Evolutionary conservation across 2,888 invertebrate species (phyloP).

Genomic region (Autographa pulchrina): DNA sequence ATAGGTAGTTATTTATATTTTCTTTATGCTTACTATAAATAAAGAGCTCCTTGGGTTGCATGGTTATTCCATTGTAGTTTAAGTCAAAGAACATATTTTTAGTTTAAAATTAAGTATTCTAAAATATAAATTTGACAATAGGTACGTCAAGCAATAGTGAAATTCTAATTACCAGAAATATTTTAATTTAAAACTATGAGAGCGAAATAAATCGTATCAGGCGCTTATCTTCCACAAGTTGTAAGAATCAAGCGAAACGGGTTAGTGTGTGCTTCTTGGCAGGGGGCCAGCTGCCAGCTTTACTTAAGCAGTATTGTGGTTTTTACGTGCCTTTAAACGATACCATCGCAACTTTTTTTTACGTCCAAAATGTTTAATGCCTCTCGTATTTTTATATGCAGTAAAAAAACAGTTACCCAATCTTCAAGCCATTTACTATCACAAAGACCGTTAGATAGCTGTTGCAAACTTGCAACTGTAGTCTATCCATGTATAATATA

Average conservation of each 20-base stretch:
- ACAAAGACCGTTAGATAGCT: not conserved
- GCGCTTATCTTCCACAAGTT: constrained; percentile 51
- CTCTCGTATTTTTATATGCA: not conserved
- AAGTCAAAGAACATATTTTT: no score
- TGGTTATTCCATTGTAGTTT: no score
- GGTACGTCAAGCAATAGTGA: no score
- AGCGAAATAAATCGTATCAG: constrained; percentile 49
- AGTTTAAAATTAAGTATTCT: no score
- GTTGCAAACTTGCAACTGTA: not conserved
- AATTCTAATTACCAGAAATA: not conserved
- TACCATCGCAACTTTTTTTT: constrained; percentile 48
- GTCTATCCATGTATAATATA: constrained; percentile 7
- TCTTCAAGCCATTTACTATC: not conserved
- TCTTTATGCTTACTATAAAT: no score
- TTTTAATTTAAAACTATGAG: constrained; percentile 26
- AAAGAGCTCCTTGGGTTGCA: no score
- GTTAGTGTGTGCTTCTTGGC: constrained; percentile 53
- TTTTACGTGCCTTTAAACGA: constrained; percentile 51
- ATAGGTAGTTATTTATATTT: no score
- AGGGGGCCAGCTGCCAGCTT: constrained; percentile 50
- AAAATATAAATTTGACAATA: no score
- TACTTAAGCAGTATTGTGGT: constrained; percentile 51
- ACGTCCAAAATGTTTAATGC: constrained; percentile 35
- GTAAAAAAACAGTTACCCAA: not conserved
- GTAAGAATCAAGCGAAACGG: constrained; percentile 54